Evolutionary conservation across 2,113 vertebrate species (phyloP).

Genomic region (Octodon degus): DNA sequence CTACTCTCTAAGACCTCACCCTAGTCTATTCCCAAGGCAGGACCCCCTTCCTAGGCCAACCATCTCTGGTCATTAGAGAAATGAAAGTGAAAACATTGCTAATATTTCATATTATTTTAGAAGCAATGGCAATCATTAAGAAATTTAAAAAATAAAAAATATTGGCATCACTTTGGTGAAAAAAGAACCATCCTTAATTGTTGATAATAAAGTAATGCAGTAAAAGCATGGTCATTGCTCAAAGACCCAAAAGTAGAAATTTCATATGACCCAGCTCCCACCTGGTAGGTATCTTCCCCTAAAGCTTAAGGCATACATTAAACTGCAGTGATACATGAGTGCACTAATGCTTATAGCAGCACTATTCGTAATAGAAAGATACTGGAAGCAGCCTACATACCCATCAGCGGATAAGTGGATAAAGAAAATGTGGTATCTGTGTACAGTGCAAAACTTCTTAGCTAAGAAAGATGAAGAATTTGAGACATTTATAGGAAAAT

Average conservation of each 20-base stretch:
- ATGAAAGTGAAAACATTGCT: not conserved
- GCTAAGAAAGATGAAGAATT: not conserved
- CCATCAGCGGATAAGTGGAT: not conserved
- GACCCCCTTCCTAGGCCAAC: not conserved
- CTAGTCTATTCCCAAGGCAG: not conserved
- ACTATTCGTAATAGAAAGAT: not conserved
- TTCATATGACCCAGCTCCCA: not conserved
- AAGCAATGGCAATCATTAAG: not conserved
- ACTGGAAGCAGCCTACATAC: not conserved
- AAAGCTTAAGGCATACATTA: not conserved
- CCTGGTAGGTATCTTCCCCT: not conserved
- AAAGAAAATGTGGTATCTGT: not conserved
- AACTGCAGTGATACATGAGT: not conserved
- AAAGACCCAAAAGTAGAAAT: not conserved
- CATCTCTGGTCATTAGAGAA: not conserved
- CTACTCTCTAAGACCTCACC: not conserved
- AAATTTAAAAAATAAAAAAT: not conserved
- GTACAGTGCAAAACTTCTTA: not conserved
- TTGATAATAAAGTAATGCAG: not conserved
- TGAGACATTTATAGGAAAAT: not conserved
- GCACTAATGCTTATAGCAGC: not conserved
- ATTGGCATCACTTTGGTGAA: not conserved
- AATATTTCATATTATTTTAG: not conserved
- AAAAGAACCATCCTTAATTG: not conserved
- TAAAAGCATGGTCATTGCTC: not conserved